phyloP scores from a whole-genome alignment of 2,113 vertebrate genomes.

The Pyrgilauda ruficollis region DNA sequence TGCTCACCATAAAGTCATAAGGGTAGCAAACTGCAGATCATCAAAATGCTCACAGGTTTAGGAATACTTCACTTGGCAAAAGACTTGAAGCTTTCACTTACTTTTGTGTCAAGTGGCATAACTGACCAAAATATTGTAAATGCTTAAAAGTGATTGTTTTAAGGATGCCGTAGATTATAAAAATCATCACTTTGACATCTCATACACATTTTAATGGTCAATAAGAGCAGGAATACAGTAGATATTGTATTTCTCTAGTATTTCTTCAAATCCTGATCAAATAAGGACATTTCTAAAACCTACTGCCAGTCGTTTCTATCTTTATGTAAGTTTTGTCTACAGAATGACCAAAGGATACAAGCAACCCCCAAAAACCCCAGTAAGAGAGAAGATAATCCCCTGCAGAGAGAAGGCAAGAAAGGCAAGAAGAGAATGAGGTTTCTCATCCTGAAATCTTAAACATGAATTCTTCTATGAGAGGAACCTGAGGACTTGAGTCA shows the following conservation, averaged over 20 bases:
- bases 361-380: neutral
- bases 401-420: neutral
- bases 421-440: neutral
- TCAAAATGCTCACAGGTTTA: neutral
- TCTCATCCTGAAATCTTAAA: neutral
- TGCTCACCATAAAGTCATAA: neutral
- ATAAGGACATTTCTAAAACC: neutral
- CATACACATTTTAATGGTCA: neutral
- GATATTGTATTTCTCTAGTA: neutral
- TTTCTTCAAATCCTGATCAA: neutral
- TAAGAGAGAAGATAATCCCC: neutral
- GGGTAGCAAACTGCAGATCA: neutral
- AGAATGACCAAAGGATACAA: neutral
- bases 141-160: neutral
- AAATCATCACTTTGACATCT: neutral
- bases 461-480: neutral
- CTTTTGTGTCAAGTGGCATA: neutral
- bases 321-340: neutral
- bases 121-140: neutral
- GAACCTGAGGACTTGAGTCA: neutral
- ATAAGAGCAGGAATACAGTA: neutral
- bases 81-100: neutral
- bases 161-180: neutral
- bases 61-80: neutral
- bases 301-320: neutral